Evolutionary conservation across 2,797 vertebrate species (phyloP).

Genomic region (Spea hammondii): DNA sequence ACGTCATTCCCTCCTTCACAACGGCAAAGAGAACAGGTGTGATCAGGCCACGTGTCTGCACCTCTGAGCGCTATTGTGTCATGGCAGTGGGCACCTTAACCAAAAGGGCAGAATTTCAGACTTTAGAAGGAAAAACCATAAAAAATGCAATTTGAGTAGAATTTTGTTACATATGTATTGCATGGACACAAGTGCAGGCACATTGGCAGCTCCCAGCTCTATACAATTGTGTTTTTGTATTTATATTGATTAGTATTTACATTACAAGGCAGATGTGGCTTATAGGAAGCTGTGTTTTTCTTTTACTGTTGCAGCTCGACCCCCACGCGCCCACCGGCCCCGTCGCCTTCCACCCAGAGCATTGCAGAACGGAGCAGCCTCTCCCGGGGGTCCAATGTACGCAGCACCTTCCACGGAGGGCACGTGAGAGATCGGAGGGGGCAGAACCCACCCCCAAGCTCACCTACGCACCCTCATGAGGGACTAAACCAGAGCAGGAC

Average conservation of each 20-base stretch:
- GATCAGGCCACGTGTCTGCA: background rate
- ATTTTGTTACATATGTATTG: too few relatives aligned
- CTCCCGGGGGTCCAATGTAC: slow-evolving; percentile 83
- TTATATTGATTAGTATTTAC: too few relatives aligned
- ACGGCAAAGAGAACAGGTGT: slow-evolving; percentile 93
- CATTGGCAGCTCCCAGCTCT: too few relatives aligned
- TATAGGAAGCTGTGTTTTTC: background rate
- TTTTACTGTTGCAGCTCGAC: slow-evolving; percentile 67
- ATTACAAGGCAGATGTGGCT: too few relatives aligned
- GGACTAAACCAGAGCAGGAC: slow-evolving; percentile 79
- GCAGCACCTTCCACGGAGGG: slow-evolving; percentile 91
- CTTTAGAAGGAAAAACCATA: too few relatives aligned
- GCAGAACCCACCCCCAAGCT: slow-evolving; percentile 84
- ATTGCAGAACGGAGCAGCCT: slow-evolving; percentile 85
- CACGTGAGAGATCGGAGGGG: slow-evolving; percentile 84
- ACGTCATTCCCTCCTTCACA: slow-evolving; percentile 84
- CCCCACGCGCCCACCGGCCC: slow-evolving; percentile 76
- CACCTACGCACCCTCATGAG: slow-evolving; percentile 84
- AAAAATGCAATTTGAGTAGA: too few relatives aligned
- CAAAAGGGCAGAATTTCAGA: too few relatives aligned
- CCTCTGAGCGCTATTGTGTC: too few relatives aligned
- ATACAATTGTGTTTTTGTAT: background rate
- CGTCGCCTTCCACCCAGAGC: slow-evolving; percentile 87
- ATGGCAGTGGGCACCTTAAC: too few relatives aligned
- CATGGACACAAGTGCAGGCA: too few relatives aligned